Percentiles rank a stretch among this genome's conserved stretches.
Conservation (phyloP, 2,113 vertebrate species). For the Sitta europaea region DNA sequence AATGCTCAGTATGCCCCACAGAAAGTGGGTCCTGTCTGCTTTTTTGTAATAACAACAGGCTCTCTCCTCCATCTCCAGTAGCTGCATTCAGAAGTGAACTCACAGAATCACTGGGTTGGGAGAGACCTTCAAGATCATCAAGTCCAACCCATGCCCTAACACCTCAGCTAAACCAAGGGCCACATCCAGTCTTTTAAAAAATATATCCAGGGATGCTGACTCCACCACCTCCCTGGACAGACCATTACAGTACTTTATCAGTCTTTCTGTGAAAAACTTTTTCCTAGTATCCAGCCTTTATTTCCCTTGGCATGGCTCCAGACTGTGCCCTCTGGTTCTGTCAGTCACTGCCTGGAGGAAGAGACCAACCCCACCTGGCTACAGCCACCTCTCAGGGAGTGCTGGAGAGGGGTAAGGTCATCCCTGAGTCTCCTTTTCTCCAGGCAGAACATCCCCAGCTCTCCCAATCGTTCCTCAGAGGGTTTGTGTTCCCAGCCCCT, state of each 20-base stretch:
- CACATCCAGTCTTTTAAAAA: neutral
- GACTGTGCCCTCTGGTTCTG: neutral
- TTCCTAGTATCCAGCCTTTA: neutral
- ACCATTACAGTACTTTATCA: neutral
- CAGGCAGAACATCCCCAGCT: neutral
- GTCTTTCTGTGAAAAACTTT: rapidly evolving
- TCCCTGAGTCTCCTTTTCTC: neutral
- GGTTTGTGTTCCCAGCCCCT: neutral
- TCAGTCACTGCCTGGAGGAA: neutral
- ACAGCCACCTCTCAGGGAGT: rapidly evolving
- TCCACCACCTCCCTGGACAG: neutral
- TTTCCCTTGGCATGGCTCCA: rapidly evolving
- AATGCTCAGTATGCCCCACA: slow-evolving; percentile 63
- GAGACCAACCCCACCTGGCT: neutral
- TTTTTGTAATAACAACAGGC: neutral
- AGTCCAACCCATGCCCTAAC: too few relatives aligned
- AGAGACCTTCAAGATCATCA: neutral
- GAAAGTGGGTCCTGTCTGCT: neutral
- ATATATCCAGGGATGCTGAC: too few relatives aligned
- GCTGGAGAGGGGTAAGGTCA: neutral
- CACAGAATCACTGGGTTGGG: neutral
- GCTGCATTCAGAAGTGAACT: neutral
- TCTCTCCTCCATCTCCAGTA: neutral
- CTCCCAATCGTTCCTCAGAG: neutral
- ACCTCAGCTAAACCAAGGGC: neutral